Base-by-base conservation (phyloP, 1,140 invertebrate genomes). In the Lineus longissimus region DNA sequence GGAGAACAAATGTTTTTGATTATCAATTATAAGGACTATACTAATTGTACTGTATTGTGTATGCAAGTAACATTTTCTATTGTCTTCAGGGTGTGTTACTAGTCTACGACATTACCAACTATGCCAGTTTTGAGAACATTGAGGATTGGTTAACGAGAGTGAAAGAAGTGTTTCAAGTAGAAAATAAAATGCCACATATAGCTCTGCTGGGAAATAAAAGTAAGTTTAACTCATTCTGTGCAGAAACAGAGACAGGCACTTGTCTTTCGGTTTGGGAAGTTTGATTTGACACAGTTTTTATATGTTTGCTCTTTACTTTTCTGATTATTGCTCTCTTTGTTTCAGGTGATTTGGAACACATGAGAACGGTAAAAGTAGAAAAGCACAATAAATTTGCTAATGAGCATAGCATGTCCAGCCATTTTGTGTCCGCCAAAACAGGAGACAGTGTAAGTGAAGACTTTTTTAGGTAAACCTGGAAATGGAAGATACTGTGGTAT, bases 191-290 rank as follows among this genome's bases (percentile, higher is more conserved):
- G 60, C 89, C 90, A 1, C 75, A 88, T 60, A 84, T 91, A 73
- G 89, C 89, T 23, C 75, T 95, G 36, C 85, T 94, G 61, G 93
- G 91, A 4, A 95, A 95, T 77, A 95, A 95, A 85, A 88, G 90
- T 87, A 82, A 82, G 79, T 73, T 61, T 41, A 41, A 56, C 22
- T 33, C 23, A 9, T 25, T 58, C 30, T 33, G 25, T 30, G 15
- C 22, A 33, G 27, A 43, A 45, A 56, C 40, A 1, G 25, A n/a
- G n/a, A n/a, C n/a, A n/a, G n/a, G n/a, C n/a, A n/a, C n/a, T n/a
- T n/a, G n/a, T n/a, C n/a, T n/a, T n/a, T n/a, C n/a, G n/a, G n/a
- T n/a, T n/a, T n/a, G 15, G 33, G 15, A 7, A 7, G 33, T 36
- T 36, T 36, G 33, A 36, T 36, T 15, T 15, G 6, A 36, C 33